Evolutionary conservation across 2,797 vertebrate genomes (phyloP).

Genomic region (Ispidina lecontei): DNA sequence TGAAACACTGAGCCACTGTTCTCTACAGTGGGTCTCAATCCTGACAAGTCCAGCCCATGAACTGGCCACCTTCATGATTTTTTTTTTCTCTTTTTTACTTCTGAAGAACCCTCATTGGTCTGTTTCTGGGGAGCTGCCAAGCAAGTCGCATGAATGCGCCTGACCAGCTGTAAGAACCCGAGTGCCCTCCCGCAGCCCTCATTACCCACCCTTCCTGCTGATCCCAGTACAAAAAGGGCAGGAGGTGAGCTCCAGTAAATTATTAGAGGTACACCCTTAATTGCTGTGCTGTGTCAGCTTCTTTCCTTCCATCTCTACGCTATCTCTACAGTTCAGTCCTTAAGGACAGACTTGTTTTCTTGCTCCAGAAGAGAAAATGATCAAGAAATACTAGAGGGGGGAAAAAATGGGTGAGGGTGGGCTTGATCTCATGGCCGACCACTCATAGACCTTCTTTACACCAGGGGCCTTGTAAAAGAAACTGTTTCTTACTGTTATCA

Average conservation of each 20-base stretch:
- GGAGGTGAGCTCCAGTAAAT: neutral
- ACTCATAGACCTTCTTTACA: neutral
- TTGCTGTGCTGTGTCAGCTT: neutral
- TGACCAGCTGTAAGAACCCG: slow-evolving; percentile 20
- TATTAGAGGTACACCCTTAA: neutral
- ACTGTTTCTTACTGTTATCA: neutral
- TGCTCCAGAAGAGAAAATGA: neutral
- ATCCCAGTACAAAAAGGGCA: slow-evolving; percentile 31
- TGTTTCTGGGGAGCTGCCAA: slow-evolving; percentile 21
- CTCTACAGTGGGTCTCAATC: neutral
- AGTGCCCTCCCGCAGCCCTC: slow-evolving; percentile 2
- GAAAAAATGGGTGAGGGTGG: rapidly evolving
- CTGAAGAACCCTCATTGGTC: neutral
- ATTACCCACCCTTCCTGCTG: neutral
- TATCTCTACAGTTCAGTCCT: neutral
- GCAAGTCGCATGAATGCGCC: neutral
- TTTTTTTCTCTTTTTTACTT: neutral
- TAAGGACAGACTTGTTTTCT: neutral
- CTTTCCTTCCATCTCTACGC: neutral
- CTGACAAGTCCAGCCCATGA: neutral
- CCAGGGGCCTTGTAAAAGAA: neutral
- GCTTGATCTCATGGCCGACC: neutral
- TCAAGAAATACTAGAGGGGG: neutral
- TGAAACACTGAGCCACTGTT: neutral
- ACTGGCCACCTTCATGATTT: neutral